Evolutionary conservation across 1,140 invertebrate species (phyloP).

Genomic region (Oryzaephilus surinamensis): DNA sequence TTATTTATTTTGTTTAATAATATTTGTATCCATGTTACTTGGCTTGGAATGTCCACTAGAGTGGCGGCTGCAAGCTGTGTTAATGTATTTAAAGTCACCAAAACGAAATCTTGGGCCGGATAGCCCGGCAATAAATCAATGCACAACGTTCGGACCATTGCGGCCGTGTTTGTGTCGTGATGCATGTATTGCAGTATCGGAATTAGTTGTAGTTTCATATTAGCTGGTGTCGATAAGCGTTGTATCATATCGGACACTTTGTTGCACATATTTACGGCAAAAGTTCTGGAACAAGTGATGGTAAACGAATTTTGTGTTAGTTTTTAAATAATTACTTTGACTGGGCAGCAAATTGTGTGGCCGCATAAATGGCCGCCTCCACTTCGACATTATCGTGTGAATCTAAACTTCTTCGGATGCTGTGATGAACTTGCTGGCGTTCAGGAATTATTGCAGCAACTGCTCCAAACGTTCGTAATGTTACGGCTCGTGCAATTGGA

Average conservation of each 20-base stretch:
- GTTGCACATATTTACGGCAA: slow-evolving; percentile 92
- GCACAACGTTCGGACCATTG: slow-evolving; percentile 72
- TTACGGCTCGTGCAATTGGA: slow-evolving; percentile 84
- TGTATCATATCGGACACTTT: slow-evolving; percentile 94
- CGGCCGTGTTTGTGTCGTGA: slow-evolving; percentile 75
- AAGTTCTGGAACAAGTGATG: slow-evolving; percentile 51
- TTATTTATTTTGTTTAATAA: background rate
- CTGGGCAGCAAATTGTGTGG: slow-evolving; percentile 83
- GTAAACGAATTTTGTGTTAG: background rate
- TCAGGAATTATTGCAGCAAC: slow-evolving; percentile 89
- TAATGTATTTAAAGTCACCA: slow-evolving; percentile 76
- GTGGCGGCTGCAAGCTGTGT: slow-evolving; percentile 80
- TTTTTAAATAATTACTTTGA: slow-evolving; percentile 55
- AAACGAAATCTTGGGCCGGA: slow-evolving; percentile 78
- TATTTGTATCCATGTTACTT: slow-evolving; percentile 43
- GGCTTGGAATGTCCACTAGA: slow-evolving; percentile 81
- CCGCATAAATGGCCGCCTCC: slow-evolving; percentile 90
- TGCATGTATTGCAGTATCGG: slow-evolving; percentile 90
- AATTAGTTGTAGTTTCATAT: slow-evolving; percentile 83
- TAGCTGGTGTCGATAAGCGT: slow-evolving; percentile 79
- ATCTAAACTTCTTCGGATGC: slow-evolving; percentile 82
- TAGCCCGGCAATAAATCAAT: slow-evolving; percentile 74
- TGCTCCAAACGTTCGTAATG: slow-evolving; percentile 80
- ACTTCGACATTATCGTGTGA: slow-evolving; percentile 93
- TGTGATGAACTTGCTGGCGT: slow-evolving; percentile 89